phyloP scores from a whole-genome alignment of 2,888 invertebrate species.

The Anodontia alba region DNA sequence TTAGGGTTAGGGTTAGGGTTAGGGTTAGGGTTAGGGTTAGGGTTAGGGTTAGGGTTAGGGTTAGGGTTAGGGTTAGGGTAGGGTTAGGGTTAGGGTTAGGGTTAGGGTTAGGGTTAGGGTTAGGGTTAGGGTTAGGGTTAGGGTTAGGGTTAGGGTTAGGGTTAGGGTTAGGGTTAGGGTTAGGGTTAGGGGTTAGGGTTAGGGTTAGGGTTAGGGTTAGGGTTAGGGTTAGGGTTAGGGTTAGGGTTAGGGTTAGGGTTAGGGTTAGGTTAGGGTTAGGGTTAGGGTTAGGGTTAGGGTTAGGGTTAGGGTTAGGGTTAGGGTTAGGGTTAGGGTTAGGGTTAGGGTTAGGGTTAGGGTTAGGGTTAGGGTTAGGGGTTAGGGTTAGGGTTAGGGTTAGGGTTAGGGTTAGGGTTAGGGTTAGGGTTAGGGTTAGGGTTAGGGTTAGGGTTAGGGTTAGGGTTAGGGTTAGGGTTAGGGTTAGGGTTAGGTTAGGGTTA shows the following conservation, averaged over 20 bases:
- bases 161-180: constrained; percentile 16
- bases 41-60: constrained; percentile 9
- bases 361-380: background rate
- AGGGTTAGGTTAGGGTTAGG: constrained; percentile 23
- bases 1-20: background rate
- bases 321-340: constrained; percentile 12
- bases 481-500: constrained; percentile 18
- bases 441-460: constrained; percentile 23
- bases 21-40: background rate
- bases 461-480: constrained; percentile 24
- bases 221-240: constrained; percentile 25
- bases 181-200: constrained; percentile 16
- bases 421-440: background rate
- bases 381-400: constrained; percentile 28
- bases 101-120: constrained; percentile 13
- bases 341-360: constrained; percentile 39
- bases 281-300: constrained; percentile 62
- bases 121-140: constrained; percentile 11
- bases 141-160: constrained; percentile 16
- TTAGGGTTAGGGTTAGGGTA: constrained; percentile 9
- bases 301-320: constrained; percentile 22
- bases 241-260: constrained; percentile 22
- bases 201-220: constrained; percentile 27
- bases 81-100: constrained; percentile 17
- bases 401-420: constrained; percentile 23